Conservation (phyloP, 1,140 invertebrate genomes). For the Papilio helenus region DNA sequence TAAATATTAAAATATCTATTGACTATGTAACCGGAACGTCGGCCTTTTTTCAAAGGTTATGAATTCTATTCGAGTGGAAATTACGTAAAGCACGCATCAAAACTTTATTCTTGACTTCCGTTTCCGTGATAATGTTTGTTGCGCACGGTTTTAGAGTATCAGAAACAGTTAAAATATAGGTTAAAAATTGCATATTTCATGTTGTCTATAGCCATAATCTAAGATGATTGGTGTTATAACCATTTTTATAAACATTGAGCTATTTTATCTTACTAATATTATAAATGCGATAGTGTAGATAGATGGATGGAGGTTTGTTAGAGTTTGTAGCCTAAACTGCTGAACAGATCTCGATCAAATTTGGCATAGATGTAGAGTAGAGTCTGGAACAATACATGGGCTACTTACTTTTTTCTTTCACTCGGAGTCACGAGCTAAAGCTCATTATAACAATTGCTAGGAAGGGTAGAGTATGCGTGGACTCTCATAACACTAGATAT, state of each 20-base stretch:
- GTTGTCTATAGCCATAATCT: not conserved
- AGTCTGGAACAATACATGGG: no score
- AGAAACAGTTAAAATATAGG: not conserved
- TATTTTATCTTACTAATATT: no score
- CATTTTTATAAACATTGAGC: no score
- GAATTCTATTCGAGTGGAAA: constrained; percentile 25
- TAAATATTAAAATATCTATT: constrained; percentile 5
- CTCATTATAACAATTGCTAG: no score
- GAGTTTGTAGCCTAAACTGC: no score
- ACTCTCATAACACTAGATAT: not conserved
- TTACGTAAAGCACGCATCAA: constrained; percentile 25
- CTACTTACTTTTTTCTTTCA: no score
- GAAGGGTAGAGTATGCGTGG: no score
- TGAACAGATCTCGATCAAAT: no score
- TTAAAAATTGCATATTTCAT: not conserved
- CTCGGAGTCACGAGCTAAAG: no score
- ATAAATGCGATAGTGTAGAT: no score
- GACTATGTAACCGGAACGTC: constrained; percentile 26
- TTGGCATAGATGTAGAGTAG: no score
- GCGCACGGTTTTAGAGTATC: not conserved
- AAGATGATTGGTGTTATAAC: not conserved
- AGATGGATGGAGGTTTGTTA: no score
- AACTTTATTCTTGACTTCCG: constrained; percentile 16
- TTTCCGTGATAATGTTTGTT: constrained; percentile 2
- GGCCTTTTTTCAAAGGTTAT: constrained; percentile 25